A percentile compares a stretch with the other conserved stretches of the same genome.
Evolutionary conservation across 2,113 vertebrate species (phyloP).

Genomic region (Dicaeum eximium): DNA sequence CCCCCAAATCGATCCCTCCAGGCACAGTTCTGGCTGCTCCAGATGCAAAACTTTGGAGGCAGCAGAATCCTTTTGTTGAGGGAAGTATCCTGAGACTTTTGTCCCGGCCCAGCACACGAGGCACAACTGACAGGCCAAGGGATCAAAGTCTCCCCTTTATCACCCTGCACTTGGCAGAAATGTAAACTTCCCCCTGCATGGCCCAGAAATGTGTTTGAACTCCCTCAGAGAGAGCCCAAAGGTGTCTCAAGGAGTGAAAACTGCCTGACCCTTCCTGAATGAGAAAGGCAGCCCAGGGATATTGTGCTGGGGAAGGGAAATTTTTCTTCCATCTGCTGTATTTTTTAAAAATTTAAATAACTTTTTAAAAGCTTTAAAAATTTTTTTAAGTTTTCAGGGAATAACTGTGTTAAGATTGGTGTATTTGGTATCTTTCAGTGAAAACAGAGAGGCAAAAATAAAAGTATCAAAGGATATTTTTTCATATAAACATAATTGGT

Average conservation of each 20-base stretch:
- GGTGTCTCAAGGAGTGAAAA: neutral
- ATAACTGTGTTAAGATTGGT: neutral
- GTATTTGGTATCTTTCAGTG: fast-evolving
- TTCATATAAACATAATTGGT: fast-evolving
- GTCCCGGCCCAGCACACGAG: neutral
- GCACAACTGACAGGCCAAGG: constrained; percentile 10
- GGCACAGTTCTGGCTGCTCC: neutral
- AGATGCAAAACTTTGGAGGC: neutral
- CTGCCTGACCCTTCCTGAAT: neutral
- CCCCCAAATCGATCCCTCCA: neutral
- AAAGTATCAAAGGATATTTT: neutral
- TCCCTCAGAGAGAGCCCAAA: neutral
- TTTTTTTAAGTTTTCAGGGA: neutral
- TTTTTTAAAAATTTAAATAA: too few species aligned
- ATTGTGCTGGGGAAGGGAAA: fast-evolving
- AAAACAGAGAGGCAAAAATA: neutral
- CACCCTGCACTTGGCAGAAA: constrained; percentile 1
- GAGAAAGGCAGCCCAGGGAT: neutral
- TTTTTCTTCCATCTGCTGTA: neutral
- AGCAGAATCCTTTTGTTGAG: neutral
- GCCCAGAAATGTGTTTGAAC: constrained; percentile 12
- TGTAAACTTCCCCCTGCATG: constrained; percentile 28
- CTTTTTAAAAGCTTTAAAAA: too few species aligned
- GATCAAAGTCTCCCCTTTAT: constrained; percentile 63
- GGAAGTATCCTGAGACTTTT: constrained; percentile 8